These are phyloP conservation scores for Rosalia funebris DNA, from an alignment of 2,888 invertebrate genomes.

Conservation along the genomic window DNA sequence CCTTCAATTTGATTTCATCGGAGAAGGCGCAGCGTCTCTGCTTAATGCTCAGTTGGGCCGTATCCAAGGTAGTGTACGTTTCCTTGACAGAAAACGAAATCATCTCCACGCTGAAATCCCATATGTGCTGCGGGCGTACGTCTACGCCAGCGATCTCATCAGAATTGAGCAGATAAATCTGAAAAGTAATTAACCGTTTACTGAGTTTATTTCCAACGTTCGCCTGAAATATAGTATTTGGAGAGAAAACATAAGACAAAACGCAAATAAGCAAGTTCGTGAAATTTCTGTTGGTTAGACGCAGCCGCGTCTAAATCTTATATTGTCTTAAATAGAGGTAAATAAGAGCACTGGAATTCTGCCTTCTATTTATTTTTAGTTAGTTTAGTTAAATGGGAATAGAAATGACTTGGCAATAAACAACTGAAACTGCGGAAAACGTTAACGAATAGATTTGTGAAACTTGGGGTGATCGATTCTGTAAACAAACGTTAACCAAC, in stretches of 20 bases:
- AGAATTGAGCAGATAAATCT: constrained; percentile 74
- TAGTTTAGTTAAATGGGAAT: neutral
- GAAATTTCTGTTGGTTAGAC: neutral
- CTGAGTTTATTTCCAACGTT: constrained; percentile 2
- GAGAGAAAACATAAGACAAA: constrained; percentile 6
- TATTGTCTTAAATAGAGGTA: constrained; percentile 6
- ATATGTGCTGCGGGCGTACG: constrained; percentile 75
- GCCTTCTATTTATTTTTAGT: neutral
- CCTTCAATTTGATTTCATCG: constrained; percentile 70
- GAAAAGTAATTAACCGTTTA: constrained; percentile 47
- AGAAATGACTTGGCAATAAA: neutral
- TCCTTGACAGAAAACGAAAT: constrained; percentile 78
- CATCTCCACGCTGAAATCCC: constrained; percentile 72
- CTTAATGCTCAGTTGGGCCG: constrained; percentile 72
- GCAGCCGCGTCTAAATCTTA: neutral
- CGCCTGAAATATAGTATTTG: constrained; percentile 14
- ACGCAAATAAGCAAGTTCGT: constrained; percentile 18
- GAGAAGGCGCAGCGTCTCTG: constrained; percentile 80
- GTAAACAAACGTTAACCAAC: too few species aligned
- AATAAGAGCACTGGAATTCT: constrained; percentile 1
- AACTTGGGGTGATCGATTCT: too few species aligned
- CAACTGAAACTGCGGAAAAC: neutral
- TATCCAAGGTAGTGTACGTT: constrained; percentile 81
- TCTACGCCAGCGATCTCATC: constrained; percentile 78
- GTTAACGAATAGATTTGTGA: neutral